Percentiles rank a stretch among this genome's conserved stretches.
phyloP scores from a whole-genome alignment of 1,140 invertebrate species.

The Drosophila prosaltans region DNA sequence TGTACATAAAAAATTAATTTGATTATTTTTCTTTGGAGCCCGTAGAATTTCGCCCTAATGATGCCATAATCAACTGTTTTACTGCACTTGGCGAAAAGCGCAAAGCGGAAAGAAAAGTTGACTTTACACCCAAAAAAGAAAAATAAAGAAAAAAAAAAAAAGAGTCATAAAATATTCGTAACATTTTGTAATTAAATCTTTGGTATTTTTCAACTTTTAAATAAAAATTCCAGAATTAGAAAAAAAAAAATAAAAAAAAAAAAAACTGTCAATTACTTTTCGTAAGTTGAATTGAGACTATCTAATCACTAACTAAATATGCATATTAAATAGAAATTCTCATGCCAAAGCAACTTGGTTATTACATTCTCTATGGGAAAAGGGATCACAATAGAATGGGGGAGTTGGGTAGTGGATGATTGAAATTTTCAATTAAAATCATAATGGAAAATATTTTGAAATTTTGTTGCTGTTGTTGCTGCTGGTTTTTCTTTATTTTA shows the following conservation, averaged over 20 bases:
- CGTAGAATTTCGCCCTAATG: constrained; percentile 73
- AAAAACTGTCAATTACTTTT: not conserved
- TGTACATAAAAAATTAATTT: constrained; percentile 80
- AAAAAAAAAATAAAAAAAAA: not conserved
- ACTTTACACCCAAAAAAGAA: constrained; percentile 29
- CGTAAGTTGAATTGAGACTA: not conserved
- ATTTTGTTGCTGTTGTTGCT: constrained; percentile 55
- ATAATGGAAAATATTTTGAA: constrained; percentile 77
- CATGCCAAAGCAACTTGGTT: constrained; percentile 14
- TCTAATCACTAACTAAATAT: constrained; percentile 6
- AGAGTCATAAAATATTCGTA: too few relatives aligned
- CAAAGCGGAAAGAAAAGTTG: constrained; percentile 53
- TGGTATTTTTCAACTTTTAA: not conserved
- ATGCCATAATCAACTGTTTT: constrained; percentile 78
- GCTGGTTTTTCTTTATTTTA: constrained; percentile 26
- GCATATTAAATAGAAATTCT: constrained; percentile 3
- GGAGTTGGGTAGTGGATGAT: constrained; percentile 16
- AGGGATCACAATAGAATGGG: constrained; percentile 12
- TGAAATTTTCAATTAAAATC: constrained; percentile 78
- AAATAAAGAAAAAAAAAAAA: not conserved
- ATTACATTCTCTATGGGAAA: constrained; percentile 4
- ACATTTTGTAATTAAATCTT: constrained; percentile 13
- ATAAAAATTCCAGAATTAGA: not conserved
- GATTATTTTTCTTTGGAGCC: constrained; percentile 57
- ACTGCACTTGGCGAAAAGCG: constrained; percentile 56